Conservation (phyloP, 2,888 invertebrate genomes). For the Agonopterix arenella region DNA sequence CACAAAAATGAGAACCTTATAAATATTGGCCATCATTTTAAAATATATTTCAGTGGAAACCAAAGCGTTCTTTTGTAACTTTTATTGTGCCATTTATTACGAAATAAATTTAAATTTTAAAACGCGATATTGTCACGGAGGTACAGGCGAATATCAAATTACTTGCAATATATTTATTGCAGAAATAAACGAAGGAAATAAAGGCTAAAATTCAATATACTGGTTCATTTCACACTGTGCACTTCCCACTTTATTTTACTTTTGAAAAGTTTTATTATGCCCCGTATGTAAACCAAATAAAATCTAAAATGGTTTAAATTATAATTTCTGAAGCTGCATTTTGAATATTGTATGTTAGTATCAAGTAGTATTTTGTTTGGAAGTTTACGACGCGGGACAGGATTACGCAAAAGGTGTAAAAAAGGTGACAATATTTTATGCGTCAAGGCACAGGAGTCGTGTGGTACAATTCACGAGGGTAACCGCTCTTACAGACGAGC, state of each 20-base stretch:
- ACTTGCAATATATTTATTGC: conserved; percentile 42
- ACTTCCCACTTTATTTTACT: conserved; percentile 12
- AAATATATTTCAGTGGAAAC: no score
- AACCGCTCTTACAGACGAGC: no score
- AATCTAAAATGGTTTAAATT: not conserved
- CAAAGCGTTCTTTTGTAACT: no score
- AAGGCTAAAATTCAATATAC: conserved; percentile 49
- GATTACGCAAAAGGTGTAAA: conserved; percentile 46
- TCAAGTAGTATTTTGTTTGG: conserved; percentile 46
- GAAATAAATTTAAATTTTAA: not conserved
- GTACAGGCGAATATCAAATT: conserved; percentile 36
- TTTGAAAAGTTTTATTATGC: not conserved
- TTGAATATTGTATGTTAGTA: conserved; percentile 17
- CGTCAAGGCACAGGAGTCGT: conserved; percentile 1
- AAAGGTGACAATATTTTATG: conserved; percentile 30
- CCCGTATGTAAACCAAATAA: not conserved
- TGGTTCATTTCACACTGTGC: conserved; percentile 42
- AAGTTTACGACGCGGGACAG: conserved; percentile 52
- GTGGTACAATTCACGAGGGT: not conserved
- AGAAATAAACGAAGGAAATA: conserved; percentile 36
- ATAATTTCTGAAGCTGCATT: no score
- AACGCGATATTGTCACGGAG: not conserved
- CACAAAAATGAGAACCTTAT: no score
- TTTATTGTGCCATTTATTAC: no score
- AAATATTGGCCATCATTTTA: no score